Base-by-base conservation (phyloP, 2,888 invertebrate species). In the Cephus runcator region DNA sequence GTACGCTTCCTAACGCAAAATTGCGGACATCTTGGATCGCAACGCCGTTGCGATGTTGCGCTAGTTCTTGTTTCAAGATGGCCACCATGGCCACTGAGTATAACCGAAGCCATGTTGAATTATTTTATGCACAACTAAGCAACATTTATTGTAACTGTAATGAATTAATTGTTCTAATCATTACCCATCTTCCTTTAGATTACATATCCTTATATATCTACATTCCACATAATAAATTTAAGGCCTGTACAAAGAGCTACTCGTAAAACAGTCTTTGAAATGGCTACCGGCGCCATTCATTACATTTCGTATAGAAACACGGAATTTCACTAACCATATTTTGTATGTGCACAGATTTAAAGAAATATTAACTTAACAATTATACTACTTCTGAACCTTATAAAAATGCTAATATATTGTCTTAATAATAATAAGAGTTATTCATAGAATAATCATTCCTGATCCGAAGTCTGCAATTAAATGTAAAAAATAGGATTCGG, bases 11-110 rank as follows among this genome's bases (percentile, higher is more conserved):
- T 86, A 84, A 86, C 84, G 86, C 86, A 85, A 87, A 87, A 84
- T 84, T 84, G 86, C 89, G 85, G 90, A 89, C 90, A 89, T 89
- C 85, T 89, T 89, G 87, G 84, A 85, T 87, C 83, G 84, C 83
- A 88, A 89, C 89, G 88, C 89, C 85, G 88, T 85, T 87, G 84
- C 87, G 87, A 89, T 87, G 88, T 87, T 88, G 87, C 88, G 83
- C 84, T 87, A 87, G 86, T 87, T 87, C 86, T 80, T 75, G 75
- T 76, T 79, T 76, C 79, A 82, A 80, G 76, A 83, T 81, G 83
- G 82, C 40, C 69, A 33, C 35, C 69, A 56, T 69, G 2, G 56
- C 23, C 56, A 56, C 56, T 56, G 23, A 56, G 9, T 0, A 56
- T 56, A 56, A 23, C 23, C 56, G 23, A 56, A 56, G 56, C 56